phyloP scores from a whole-genome alignment of 2,797 vertebrate species.

The Avahi laniger region DNA sequence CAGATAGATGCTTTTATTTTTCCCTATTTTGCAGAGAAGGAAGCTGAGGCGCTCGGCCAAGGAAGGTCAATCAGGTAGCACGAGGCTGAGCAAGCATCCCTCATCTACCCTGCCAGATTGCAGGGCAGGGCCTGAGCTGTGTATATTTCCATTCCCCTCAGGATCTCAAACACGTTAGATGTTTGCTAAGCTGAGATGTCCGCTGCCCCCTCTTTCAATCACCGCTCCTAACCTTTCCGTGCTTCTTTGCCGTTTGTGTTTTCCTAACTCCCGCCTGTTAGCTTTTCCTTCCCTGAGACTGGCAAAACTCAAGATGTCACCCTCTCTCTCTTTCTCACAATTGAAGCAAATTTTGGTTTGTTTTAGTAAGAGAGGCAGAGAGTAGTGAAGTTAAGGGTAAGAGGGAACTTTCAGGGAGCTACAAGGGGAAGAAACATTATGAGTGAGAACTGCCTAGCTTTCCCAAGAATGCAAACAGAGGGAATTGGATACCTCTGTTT shows the following conservation, averaged over 20 bases:
- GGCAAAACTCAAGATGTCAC: neutral
- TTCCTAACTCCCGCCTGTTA: neutral
- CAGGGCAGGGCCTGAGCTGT: neutral
- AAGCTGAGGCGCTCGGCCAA: neutral
- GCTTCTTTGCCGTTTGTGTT: neutral
- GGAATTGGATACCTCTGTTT: neutral
- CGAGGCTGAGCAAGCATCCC: neutral
- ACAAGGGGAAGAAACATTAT: neutral
- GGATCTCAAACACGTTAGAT: neutral
- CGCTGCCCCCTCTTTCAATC: too few species aligned
- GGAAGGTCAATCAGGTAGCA: too few species aligned
- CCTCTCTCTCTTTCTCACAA: neutral
- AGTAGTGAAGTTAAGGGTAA: neutral
- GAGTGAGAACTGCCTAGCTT: neutral
- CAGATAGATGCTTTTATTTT: neutral
- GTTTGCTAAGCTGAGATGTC: neutral
- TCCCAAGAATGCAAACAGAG: neutral
- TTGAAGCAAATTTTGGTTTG: neutral
- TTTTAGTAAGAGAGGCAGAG: neutral
- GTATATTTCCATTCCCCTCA: neutral
- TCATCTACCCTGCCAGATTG: neutral
- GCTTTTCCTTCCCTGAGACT: neutral
- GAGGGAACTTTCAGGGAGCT: neutral
- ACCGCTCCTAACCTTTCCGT: neutral
- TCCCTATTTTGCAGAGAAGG: neutral